A percentile compares a stretch with the other conserved stretches of the same genome.
These are phyloP conservation scores for Elachura formosa DNA, from an alignment of 2,113 vertebrate species.

Conservation along the genomic window DNA sequence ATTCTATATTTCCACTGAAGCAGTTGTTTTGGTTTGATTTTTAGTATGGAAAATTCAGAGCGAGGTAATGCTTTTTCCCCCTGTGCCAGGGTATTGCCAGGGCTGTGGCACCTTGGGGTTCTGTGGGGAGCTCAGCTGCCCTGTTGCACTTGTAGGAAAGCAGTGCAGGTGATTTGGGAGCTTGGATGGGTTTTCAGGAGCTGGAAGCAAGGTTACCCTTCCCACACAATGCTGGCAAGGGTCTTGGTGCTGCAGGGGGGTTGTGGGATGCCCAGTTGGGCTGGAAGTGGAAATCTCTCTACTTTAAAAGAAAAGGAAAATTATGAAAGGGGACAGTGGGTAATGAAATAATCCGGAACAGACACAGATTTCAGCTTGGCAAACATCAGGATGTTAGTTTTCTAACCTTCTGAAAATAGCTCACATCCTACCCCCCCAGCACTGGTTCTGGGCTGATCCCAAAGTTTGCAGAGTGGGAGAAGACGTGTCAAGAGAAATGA, in stretches of 20 bases:
- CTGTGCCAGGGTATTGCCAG: fast-evolving
- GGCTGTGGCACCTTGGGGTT: not conserved
- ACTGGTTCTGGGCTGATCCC: not conserved
- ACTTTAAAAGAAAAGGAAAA: not conserved
- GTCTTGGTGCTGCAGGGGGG: not conserved
- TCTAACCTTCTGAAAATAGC: not conserved
- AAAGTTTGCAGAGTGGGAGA: not conserved
- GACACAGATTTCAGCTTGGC: not conserved
- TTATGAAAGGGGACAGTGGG: not conserved
- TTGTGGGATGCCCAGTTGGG: not conserved
- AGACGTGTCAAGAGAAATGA: not conserved
- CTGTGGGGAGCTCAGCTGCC: not conserved
- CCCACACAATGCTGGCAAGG: fast-evolving
- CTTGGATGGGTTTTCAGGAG: not conserved
- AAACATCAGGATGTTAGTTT: not conserved
- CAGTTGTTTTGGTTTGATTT: not conserved
- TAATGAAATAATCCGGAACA: not conserved
- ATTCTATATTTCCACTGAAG: not conserved
- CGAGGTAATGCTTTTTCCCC: not conserved
- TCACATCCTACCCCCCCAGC: not conserved
- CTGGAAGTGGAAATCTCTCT: not conserved
- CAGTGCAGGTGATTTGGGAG: not conserved
- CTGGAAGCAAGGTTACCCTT: not conserved
- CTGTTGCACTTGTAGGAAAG: not conserved
- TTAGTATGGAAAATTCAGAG: too few relatives aligned